phyloP scores from a whole-genome alignment of 2,113 vertebrate species.

The Physeter macrocephalus region DNA sequence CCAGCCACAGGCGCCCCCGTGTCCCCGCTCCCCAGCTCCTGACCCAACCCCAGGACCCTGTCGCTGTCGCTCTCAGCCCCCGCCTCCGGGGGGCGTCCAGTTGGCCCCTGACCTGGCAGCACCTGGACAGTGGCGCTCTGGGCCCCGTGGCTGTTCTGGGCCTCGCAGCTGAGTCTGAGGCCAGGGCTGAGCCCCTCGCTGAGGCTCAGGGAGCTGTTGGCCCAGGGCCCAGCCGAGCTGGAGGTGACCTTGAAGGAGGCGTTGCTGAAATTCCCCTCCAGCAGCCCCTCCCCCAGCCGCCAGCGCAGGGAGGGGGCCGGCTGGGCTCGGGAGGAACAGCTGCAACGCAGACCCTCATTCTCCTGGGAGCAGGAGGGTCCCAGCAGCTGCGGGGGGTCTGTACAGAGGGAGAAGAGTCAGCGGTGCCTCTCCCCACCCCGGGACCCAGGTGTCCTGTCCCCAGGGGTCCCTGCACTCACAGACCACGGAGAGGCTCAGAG shows the following conservation, averaged over 20 bases:
- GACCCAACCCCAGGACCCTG: neutral
- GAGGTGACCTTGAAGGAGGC: neutral
- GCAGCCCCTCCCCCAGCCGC: neutral
- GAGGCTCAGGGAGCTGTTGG: conserved; percentile 49
- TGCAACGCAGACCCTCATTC: neutral
- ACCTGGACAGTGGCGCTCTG: neutral
- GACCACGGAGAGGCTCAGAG: conserved; percentile 35
- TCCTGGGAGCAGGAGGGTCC: conserved; percentile 51
- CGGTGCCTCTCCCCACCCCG: neutral
- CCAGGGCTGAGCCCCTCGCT: accelerated
- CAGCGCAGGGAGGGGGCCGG: conserved; percentile 7
- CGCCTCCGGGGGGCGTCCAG: too few relatives aligned
- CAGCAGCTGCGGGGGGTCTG: conserved; percentile 23
- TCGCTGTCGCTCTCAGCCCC: too few relatives aligned
- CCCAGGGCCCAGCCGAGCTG: neutral
- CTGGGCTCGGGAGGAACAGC: conserved; percentile 7
- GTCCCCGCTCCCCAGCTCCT: neutral
- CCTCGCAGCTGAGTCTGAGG: conserved; percentile 39
- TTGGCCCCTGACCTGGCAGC: neutral
- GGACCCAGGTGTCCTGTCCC: neutral
- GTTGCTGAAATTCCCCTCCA: neutral
- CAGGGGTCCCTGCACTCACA: conserved; percentile 23
- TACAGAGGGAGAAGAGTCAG: neutral
- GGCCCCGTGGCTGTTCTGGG: neutral
- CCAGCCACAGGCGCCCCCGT: neutral